Conservation (phyloP, 2,113 vertebrate species). For the Psittacula cyanocephala region DNA sequence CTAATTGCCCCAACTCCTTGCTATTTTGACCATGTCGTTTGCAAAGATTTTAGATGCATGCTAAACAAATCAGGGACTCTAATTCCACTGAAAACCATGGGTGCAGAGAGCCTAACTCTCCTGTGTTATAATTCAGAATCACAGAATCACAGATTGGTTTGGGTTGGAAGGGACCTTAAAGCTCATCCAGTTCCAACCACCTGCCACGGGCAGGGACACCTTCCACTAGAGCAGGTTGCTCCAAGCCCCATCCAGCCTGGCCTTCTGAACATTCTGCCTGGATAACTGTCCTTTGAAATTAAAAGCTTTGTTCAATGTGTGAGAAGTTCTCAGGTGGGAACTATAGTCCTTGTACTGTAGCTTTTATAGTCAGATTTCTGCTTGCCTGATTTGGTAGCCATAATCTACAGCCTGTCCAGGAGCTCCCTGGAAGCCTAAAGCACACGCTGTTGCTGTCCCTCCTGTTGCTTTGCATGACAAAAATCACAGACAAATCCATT, state of each 20-base stretch:
- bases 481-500: not conserved
- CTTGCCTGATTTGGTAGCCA: not conserved
- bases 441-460: not conserved
- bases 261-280: not conserved
- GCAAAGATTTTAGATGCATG: not conserved
- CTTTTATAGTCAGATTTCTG: not conserved
- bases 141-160: not conserved
- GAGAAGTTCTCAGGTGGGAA: not conserved
- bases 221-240: not conserved
- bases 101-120: not conserved
- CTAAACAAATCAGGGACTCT: not conserved
- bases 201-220: not conserved
- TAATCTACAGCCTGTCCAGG: not conserved
- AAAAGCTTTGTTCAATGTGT: not conserved
- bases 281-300: not conserved
- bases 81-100: not conserved
- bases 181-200: not conserved
- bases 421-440: not conserved
- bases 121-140: not conserved
- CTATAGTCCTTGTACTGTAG: not conserved
- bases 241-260: not conserved
- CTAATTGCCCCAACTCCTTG: not conserved
- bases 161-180: not conserved
- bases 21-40: not conserved
- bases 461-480: not conserved